Percentiles rank a stretch among this genome's conserved stretches.
phyloP scores from a whole-genome alignment of 92 coral and sea anemone species.

The Phenganax subtilis region DNA sequence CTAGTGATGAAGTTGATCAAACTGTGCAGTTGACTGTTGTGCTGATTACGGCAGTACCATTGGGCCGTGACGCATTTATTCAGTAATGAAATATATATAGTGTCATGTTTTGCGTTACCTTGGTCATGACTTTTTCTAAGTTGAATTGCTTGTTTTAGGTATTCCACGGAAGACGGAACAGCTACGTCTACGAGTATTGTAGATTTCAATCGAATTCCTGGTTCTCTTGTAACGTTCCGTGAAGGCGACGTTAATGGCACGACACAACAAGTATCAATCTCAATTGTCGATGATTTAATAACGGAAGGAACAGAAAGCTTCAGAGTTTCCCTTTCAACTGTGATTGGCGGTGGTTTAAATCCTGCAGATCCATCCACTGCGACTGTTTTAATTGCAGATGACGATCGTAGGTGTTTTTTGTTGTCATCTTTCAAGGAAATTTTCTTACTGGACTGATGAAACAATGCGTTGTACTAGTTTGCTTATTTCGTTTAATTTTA shows the following conservation, averaged over 20 bases:
- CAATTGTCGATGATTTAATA: slow-evolving; percentile 21
- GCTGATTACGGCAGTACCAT: neutral
- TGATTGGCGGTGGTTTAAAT: slow-evolving; percentile 13
- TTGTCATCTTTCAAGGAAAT: too few species aligned
- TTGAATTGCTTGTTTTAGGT: neutral
- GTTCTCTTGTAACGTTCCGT: neutral
- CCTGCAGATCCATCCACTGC: slow-evolving; percentile 13
- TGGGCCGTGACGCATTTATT: neutral
- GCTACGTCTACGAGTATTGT: neutral
- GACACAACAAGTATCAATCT: neutral
- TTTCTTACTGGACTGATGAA: too few species aligned
- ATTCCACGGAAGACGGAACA: neutral
- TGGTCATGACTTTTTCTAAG: neutral
- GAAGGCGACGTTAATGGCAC: neutral
- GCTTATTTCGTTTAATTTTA: too few species aligned
- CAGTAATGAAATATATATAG: neutral
- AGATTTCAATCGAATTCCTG: neutral
- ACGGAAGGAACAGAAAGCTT: slow-evolving; percentile 16
- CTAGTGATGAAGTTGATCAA: neutral
- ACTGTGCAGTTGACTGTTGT: neutral
- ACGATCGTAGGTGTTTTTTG: slow-evolving; percentile 17
- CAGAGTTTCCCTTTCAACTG: neutral
- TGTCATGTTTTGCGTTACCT: neutral
- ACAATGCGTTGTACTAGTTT: too few species aligned
- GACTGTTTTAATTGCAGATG: slow-evolving; percentile 9